A percentile compares a stretch with the other conserved stretches of the same genome.
phyloP scores from a whole-genome alignment of 2,113 vertebrate species.

The cattle (Bos taurus) region ARS-UCD2.0 NC_037350.1:16491501-16492000 shows the following conservation, averaged over 20 bases:
- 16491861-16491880: background rate
- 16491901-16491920: background rate
- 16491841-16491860: background rate
- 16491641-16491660: background rate
- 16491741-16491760: accelerated
- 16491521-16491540: background rate
- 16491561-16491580: background rate
- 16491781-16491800: background rate
- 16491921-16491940: background rate
- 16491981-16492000: background rate
- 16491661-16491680: background rate
- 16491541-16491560: background rate
- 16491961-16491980: background rate
- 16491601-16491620: background rate
- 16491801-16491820: background rate
- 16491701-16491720: background rate
- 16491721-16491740: background rate
- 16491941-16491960: background rate
- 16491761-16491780: background rate
- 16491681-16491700: background rate
- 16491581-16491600: background rate
- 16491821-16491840: background rate
- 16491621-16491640: background rate
- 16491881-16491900: background rate
- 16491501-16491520: background rate